Conservation (phyloP, 37 sponge, comb jelly and placozoan species). For the Ianthella basta region DNA sequence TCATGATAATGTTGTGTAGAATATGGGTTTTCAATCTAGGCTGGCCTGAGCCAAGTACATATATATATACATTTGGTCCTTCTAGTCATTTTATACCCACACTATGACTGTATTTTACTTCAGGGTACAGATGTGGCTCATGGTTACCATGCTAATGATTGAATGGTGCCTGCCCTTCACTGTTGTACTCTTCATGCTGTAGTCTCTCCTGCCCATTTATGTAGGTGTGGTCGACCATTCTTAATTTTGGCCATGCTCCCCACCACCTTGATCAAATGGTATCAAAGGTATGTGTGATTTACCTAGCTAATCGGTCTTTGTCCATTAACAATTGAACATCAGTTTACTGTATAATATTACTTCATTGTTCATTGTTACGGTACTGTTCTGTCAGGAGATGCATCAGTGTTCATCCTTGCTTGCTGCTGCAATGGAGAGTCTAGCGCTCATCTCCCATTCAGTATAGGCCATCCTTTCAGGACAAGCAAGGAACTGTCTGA, state of each 20-base stretch:
- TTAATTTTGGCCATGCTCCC: slow-evolving; percentile 31
- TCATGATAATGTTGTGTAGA: too few species aligned
- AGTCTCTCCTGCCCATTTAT: slow-evolving; percentile 12
- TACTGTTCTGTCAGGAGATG: background rate
- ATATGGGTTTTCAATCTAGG: too few species aligned
- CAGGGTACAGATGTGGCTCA: too few species aligned
- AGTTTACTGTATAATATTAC: too few species aligned
- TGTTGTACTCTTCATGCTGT: background rate
- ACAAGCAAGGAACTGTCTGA: background rate
- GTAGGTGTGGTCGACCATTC: slow-evolving; percentile 26
- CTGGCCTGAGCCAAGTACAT: too few species aligned
- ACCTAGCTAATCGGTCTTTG: background rate
- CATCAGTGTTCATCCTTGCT: background rate
- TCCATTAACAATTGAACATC: background rate
- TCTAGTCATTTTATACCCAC: too few species aligned
- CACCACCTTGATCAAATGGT: slow-evolving; percentile 1
- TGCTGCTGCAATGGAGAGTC: slow-evolving; percentile 8
- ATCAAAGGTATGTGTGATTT: slow-evolving; percentile 27
- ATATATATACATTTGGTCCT: too few species aligned
- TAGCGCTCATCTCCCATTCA: slow-evolving; percentile 14
- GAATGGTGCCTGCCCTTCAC: too few species aligned
- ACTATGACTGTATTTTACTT: too few species aligned
- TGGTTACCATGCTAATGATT: too few species aligned
- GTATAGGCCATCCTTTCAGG: slow-evolving; percentile 2
- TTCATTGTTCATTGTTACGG: background rate